Evolutionary conservation across 2,888 invertebrate genomes (phyloP).

Genomic region (Nemoura dubitans): DNA sequence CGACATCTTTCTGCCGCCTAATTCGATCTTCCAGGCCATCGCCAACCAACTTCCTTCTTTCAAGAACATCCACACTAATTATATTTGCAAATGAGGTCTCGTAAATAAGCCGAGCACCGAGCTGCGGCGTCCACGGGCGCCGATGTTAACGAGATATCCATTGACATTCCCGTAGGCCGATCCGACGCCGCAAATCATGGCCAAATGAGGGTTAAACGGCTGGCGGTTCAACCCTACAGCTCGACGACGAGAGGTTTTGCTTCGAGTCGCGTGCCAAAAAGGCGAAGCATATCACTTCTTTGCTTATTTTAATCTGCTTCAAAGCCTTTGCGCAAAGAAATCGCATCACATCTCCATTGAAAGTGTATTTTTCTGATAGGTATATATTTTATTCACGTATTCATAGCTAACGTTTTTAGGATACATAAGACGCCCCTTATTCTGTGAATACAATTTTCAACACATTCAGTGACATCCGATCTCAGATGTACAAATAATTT

Average conservation of each 20-base stretch:
- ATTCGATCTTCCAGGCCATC: conserved; percentile 39
- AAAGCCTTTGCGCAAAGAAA: background rate
- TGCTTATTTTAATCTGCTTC: background rate
- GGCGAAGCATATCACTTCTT: background rate
- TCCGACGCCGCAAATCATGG: conserved; percentile 27
- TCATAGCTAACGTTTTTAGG: background rate
- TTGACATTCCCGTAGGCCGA: conserved; percentile 28
- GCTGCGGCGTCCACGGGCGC: background rate
- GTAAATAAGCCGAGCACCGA: conserved; percentile 38
- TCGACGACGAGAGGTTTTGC: background rate
- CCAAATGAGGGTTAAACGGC: conserved; percentile 27
- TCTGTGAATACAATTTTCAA: background rate
- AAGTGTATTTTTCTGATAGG: background rate
- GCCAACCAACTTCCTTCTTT: conserved; percentile 35
- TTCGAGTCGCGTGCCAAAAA: background rate
- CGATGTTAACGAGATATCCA: conserved; percentile 16
- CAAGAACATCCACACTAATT: conserved; percentile 46
- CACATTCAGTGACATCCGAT: background rate
- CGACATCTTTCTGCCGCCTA: conserved; percentile 34
- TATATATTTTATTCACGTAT: conserved; percentile 1
- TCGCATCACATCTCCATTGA: background rate
- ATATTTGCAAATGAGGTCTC: conserved; percentile 47
- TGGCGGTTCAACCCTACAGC: background rate
- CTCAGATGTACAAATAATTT: no score
- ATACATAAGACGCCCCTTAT: background rate